Base-by-base conservation (phyloP, 1,140 invertebrate genomes). In the Penaeus indicus region DNA sequence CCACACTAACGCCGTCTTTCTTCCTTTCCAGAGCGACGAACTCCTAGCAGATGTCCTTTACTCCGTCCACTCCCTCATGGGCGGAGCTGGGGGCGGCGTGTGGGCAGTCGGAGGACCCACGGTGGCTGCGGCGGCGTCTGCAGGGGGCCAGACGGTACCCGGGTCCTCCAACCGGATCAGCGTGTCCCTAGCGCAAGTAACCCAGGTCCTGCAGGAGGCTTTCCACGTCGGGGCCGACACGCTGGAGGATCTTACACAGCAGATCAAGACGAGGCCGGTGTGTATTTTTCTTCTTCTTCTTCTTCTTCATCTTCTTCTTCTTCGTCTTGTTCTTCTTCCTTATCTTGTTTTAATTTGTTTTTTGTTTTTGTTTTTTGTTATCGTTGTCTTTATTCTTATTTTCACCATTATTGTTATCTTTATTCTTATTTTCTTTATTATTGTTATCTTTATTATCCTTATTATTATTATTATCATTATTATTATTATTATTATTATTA, bases 11-110 rank as follows among this genome's bases (percentile, higher is more conserved):
- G 0, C 4, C 25, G 11, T 32, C 42, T 75, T 18, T 54, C 13
- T 27, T 18, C 18, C 5, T n/a, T 38, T 61, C 8, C 86, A 88
- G 86, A 67, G 64, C 8, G 86, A 88, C n/a, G 86, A 88, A 38
- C 67, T 84, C 19, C 81, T 88, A 25, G 78, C 81, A 3, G 86
- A 84, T 54, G 81, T 88, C 2, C 72, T 88, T 10, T 88, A 88
- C 62, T 88, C 86, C 1, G 81, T 88, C 27, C 72, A 88, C 81
- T 88, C 81, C 25, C 72, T 88, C 0, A 88, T 88, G 86, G 81
- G 86, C 61, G 69, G 67, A 1, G 27, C 86, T 19, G 61, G 32
- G 4, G 81, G 60, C 22, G 86, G 86, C 21, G 62, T 84, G 32
- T 88, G 86, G 86, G 72, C 80, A 25, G 86, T 88, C 3, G 64